Evolutionary conservation across 2,888 invertebrate genomes (phyloP).

Genomic region (Xanthia togata): DNA sequence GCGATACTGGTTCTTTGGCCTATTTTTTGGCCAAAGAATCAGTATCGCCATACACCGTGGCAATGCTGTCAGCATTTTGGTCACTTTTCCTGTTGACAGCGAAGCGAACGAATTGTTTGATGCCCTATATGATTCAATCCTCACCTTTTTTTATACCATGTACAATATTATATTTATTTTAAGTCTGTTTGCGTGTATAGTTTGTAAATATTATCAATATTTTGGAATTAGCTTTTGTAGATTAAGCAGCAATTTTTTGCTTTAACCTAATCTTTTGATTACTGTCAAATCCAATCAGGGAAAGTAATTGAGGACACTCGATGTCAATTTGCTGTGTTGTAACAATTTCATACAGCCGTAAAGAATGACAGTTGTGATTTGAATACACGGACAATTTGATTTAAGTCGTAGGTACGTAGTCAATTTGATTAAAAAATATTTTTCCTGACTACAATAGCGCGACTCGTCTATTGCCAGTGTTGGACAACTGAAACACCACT

Average conservation of each 20-base stretch:
- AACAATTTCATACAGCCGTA: not conserved
- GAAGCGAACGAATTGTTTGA: no score
- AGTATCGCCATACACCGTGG: no score
- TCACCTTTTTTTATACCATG: no score
- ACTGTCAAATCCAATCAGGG: not conserved
- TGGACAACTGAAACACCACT: not conserved
- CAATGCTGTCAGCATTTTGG: no score
- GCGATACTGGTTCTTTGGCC: no score
- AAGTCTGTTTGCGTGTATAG: no score
- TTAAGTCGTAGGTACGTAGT: not conserved
- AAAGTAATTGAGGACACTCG: not conserved
- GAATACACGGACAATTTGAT: not conserved
- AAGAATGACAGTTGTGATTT: not conserved
- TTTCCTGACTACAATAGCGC: not conserved
- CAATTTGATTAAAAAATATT: not conserved
- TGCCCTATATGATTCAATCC: no score
- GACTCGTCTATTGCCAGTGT: not conserved
- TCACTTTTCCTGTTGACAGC: no score
- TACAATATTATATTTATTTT: no score
- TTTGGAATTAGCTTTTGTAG: not conserved
- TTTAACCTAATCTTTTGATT: not conserved
- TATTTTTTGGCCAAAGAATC: no score
- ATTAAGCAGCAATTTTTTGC: not conserved
- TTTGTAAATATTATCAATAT: no score
- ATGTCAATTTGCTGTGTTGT: not conserved